phyloP scores from a whole-genome alignment of 2,888 invertebrate genomes.

The Melanostoma scalare region DNA sequence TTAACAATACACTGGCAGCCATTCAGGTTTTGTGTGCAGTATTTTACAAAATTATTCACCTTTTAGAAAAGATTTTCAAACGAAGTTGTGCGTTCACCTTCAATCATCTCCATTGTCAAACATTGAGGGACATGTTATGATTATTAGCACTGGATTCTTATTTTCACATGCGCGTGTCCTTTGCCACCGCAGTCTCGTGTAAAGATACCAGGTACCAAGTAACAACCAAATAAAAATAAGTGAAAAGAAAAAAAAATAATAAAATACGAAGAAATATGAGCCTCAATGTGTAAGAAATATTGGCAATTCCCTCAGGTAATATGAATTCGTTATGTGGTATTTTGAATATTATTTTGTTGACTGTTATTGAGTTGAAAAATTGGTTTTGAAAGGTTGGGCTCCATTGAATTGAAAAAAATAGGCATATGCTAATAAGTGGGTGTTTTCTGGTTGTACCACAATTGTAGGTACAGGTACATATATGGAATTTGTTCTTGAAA shows the following conservation, averaged over 20 bases:
- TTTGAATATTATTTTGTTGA: too few relatives aligned
- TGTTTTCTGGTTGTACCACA: too few relatives aligned
- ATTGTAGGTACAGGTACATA: too few relatives aligned
- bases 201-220: not conserved
- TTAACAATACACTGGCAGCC: not conserved
- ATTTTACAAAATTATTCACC: not conserved
- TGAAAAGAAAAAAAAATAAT: slow-evolving; percentile 6
- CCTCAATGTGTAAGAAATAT: slow-evolving; percentile 5
- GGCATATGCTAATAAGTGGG: too few relatives aligned
- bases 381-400: too few relatives aligned
- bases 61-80: slow-evolving; percentile 7
- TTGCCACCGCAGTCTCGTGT: not conserved
- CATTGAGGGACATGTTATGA: slow-evolving; percentile 10
- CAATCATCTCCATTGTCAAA: not conserved
- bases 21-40: not conserved
- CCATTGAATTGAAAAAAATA: too few relatives aligned
- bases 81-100: slow-evolving; percentile 9
- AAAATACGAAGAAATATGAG: not conserved
- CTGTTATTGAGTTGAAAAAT: too few relatives aligned
- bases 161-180: not conserved
- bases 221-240: too few relatives aligned
- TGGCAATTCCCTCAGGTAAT: slow-evolving; percentile 15
- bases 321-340: not conserved
- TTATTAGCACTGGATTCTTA: slow-evolving; percentile 28
- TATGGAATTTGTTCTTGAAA: too few relatives aligned